Conservation (phyloP, 2,888 invertebrate genomes). For the Drosophila siamana region DNA sequence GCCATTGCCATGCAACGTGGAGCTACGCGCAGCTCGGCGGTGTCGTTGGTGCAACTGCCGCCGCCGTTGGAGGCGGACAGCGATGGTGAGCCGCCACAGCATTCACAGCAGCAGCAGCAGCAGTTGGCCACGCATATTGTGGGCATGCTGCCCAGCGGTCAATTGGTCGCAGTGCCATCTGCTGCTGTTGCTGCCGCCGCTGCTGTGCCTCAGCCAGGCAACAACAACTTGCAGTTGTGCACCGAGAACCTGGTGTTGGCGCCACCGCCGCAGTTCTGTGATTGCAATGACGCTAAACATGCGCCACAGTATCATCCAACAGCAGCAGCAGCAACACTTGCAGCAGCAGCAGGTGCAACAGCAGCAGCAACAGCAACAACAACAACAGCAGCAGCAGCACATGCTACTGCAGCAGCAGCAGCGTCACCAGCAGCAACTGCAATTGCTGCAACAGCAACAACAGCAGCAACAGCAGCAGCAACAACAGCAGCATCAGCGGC, state of each 20-base stretch:
- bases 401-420: slow-evolving; percentile 62
- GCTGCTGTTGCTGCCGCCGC: slow-evolving; percentile 63
- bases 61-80: slow-evolving; percentile 91
- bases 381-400: slow-evolving; percentile 68
- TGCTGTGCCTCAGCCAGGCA: slow-evolving; percentile 61
- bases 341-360: slow-evolving; percentile 59
- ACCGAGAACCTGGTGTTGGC: slow-evolving; percentile 89
- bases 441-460: slow-evolving; percentile 61
- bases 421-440: slow-evolving; percentile 69
- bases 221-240: slow-evolving; percentile 78
- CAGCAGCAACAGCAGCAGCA: slow-evolving; percentile 71
- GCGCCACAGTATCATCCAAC: slow-evolving; percentile 72
- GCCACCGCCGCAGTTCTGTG: slow-evolving; percentile 96
- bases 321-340: slow-evolving; percentile 76
- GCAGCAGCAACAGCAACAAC: slow-evolving; percentile 69
- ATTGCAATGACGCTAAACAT: slow-evolving; percentile 87
- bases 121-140: slow-evolving; percentile 77
- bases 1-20: slow-evolving; percentile 87
- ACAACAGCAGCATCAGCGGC: slow-evolving; percentile 75
- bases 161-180: slow-evolving; percentile 75
- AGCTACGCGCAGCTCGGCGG: slow-evolving; percentile 88
- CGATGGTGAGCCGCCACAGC: slow-evolving; percentile 87
- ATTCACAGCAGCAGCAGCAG: slow-evolving; percentile 64
- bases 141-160: slow-evolving; percentile 77
- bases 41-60: slow-evolving; percentile 92